Base-by-base conservation (phyloP, 2,888 invertebrate genomes). In the Scaeva pyrastri region DNA sequence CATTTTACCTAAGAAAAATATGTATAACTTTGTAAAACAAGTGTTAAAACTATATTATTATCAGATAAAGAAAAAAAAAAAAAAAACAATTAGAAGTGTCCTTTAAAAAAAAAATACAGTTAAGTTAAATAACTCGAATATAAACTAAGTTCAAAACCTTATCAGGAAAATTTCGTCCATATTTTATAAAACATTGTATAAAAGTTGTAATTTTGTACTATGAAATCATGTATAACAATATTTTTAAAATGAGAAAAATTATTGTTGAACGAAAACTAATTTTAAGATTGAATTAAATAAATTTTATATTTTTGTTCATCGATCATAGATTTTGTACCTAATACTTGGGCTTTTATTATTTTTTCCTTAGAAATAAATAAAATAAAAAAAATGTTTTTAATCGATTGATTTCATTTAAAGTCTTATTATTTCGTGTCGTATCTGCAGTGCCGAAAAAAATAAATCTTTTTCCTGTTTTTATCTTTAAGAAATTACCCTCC, bases 161-260 rank as follows among this genome's bases (percentile, higher is more conserved):
- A 74, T 74, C 64, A 74, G 43, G 43, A 64, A 55, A 74, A 74
- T 23, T 74, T 74, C 74, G 74, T 64, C 74, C 74, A 74, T 55
- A 39, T 23, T 62, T 58, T 45, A 48, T 36, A 48, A 70, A 70
- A 3, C n/a, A 55, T n/a, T 55, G n/a, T 39, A 52, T 36, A 43
- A 58, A 31, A 43, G 19, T 16, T 56, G 26, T 58, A 16, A 21
- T 36, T 55, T 70, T 31, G 23, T 56, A 56, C n/a, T n/a, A n/a
- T 55, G 10, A 26, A 14, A 52, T 26, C 3, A 26, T 16, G n/a
- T n/a, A 26, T n/a, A 10, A 31, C 26, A n/a, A 26, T 55, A 26
- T 8, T 14, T 14, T 11, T 1, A 26, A 52, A 14, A 52, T 6
- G 14, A 23, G 2, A 5, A 21, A 12, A 0, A 23, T 26, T 55